These are phyloP conservation scores for Ptyas mucosa DNA, from an alignment of 2,113 vertebrate genomes.

Conservation along the genomic window DNA sequence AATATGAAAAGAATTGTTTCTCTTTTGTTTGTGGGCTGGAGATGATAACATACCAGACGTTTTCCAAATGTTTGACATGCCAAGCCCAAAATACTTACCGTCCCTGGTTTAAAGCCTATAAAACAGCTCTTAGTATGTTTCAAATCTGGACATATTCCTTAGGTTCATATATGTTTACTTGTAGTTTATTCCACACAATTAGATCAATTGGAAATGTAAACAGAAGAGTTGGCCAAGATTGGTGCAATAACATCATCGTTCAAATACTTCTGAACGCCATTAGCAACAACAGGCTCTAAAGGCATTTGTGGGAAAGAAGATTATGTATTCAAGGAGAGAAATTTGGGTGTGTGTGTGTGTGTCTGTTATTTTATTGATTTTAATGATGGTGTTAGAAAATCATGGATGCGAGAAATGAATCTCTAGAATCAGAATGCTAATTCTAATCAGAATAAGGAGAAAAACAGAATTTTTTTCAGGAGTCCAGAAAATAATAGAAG, in stretches of 20 bases:
- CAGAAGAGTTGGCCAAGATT: not conserved
- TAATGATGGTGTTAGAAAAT: not conserved
- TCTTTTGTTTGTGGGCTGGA: not conserved
- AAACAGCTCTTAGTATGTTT: not conserved
- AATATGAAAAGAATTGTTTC: not conserved
- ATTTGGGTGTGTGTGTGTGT: rapidly evolving
- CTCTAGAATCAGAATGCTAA: not conserved
- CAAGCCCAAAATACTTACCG: not conserved
- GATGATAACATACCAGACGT: not conserved
- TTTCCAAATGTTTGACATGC: not conserved
- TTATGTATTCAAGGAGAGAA: not conserved
- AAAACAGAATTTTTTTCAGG: not conserved
- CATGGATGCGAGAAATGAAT: not conserved
- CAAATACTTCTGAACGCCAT: not conserved
- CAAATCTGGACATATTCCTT: not conserved
- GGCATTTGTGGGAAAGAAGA: not conserved
- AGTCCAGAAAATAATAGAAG: not conserved
- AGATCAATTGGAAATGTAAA: not conserved
- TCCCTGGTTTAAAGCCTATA: not conserved
- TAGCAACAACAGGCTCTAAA: not conserved
- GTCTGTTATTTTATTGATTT: not conserved
- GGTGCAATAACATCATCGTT: not conserved
- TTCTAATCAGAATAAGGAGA: not conserved
- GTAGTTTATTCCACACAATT: not conserved
- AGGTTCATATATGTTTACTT: not conserved